Base-by-base conservation (phyloP, 2,888 invertebrate species). In the Branchellion lobata region DNA sequence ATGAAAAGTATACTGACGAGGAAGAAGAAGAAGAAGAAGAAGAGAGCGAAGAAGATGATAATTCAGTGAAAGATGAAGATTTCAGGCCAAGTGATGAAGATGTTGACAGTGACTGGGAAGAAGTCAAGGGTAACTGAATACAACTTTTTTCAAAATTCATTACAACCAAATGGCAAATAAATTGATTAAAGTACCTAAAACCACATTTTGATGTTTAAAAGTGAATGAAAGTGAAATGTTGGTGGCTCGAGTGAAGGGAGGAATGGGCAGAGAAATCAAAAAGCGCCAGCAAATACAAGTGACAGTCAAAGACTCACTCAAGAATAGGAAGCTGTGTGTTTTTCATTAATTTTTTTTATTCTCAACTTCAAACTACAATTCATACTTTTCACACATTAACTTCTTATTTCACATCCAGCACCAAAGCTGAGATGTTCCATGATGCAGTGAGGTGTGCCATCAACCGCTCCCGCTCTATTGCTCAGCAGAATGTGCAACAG, bases 391-490 rank as follows among this genome's bases (percentile, higher is more conserved):
- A n/a, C n/a, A n/a, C n/a, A n/a, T n/a, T n/a, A n/a, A n/a, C n/a
- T n/a, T n/a, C n/a, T n/a, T n/a, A n/a, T n/a, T n/a, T 24, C 61
- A 57, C n/a, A 8, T 36, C 14, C 34, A 77, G 77, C 11, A 65
- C 77, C 27, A 47, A 53, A 24, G 65, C 53, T 3, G 77, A 77
- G 77, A 31, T 34, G 77, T 51, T 65, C n/a, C 31, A 31, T 31
- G 65, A 65, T 77, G 77, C 53, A 36, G 34, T 77, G 0, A 57
- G 77, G 18, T 77, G 77, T 36, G 77, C 77, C 53, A 61, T 77
- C 8, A 77, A 77, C 53, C 1, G 77, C 21, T 57, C 61, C 21
- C 21, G 61, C 5, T 57, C 61, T n/a, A 57, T n/a, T n/a, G 8
- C 61, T 57, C 61, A 57, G 24, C 61, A 57, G 21, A 57, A 57